Base-by-base conservation (phyloP, 2,888 invertebrate species). In the Synergus gifuensis region DNA sequence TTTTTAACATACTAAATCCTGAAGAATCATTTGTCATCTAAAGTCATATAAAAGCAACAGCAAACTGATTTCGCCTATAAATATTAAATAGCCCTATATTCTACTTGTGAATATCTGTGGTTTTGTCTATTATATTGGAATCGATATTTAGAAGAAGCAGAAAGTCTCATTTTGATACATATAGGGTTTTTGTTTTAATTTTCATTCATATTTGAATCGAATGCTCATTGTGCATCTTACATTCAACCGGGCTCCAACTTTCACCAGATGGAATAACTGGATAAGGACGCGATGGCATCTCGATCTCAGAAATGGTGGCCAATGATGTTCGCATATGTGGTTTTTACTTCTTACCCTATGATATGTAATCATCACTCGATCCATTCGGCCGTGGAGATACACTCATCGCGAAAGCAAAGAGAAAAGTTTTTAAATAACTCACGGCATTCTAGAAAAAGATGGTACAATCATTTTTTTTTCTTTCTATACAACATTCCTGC, bases 281-380 rank as follows among this genome's bases (percentile, higher is more conserved):
- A 54, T n/a, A 18, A 54, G n/a, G n/a, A 54, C n/a, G 54, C 54
- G 3, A 3, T 9, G 54, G 54, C n/a, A 18, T 54, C 54, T 18
- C n/a, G 14, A n/a, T 54, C 54, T 54, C n/a, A 54, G 54, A n/a
- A 54, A 54, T 54, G 44, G 54, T 54, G 54, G 54, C n/a, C 54
- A 54, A n/a, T n/a, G n/a, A 54, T 54, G 54, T 54, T 54, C 9
- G 54, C 54, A 54, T n/a, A n/a, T 54, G 54, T 54, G n/a, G 8
- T 54, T 54, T 9, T 54, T 54, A 54, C 8, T 7, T n/a, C n/a
- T 54, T 54, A 54, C 54, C 54, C n/a, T 54, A 4, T 54, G n/a
- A 54, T 54, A n/a, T 54, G 54, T 8, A 54, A 54, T 54, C n/a
- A 54, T 54, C n/a, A 54, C 7, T 9, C n/a, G n/a, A n/a, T 4